Conservation (phyloP, 2,797 vertebrate genomes). For the Eulemur coronatus region DNA sequence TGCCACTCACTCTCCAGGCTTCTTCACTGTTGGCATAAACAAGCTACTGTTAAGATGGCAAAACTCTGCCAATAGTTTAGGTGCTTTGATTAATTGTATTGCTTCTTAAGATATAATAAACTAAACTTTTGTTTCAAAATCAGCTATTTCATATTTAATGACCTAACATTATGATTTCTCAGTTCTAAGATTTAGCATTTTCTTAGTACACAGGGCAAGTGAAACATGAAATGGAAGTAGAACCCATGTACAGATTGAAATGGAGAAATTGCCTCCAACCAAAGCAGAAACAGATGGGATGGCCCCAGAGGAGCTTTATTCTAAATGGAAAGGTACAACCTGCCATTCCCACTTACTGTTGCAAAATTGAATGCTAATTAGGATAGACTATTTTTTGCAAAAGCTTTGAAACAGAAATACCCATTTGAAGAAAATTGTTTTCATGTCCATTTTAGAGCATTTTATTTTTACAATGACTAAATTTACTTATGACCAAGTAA, state of each 20-base stretch:
- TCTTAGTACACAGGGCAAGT: neutral
- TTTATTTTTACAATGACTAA: neutral
- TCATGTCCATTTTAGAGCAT: neutral
- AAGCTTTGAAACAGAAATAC: conserved; percentile 39
- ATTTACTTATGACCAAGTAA: neutral
- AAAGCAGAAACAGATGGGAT: conserved; percentile 37
- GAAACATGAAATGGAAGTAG: conserved; percentile 22
- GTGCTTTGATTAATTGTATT: no score
- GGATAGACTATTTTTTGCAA: neutral
- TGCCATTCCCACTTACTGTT: conserved; percentile 18
- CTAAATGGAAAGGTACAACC: conserved; percentile 19
- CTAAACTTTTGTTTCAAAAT: no score
- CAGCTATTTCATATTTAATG: no score
- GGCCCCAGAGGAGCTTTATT: neutral
- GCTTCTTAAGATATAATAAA: no score
- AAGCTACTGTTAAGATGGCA: no score
- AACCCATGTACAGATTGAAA: neutral
- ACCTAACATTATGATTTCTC: neutral
- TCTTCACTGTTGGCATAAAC: no score
- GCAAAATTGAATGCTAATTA: conserved; percentile 4
- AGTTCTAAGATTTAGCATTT: neutral
- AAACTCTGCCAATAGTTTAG: no score
- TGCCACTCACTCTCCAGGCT: no score
- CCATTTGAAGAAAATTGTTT: neutral
- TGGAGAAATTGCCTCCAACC: conserved; percentile 15